Conservation (phyloP, 2,888 invertebrate species). For the Mesodorylaimus sp. region DNA sequence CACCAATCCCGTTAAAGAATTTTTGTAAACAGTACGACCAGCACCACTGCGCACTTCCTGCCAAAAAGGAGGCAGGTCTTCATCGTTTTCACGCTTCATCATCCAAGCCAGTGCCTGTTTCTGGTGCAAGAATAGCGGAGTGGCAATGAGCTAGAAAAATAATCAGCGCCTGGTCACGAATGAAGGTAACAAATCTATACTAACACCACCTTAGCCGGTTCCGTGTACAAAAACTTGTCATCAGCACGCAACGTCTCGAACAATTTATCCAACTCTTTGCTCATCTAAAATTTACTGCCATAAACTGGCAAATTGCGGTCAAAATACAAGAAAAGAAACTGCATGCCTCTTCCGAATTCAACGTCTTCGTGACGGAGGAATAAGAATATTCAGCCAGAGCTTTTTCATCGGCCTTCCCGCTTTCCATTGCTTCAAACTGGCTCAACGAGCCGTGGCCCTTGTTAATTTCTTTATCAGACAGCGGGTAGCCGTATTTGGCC, state of each 20-base stretch:
- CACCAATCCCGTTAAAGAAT: background rate
- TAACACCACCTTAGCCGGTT: background rate
- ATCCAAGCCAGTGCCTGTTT: background rate
- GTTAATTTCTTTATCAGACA: too few species aligned
- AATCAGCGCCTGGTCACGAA: background rate
- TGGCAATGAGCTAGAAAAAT: background rate
- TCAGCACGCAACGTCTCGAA: background rate
- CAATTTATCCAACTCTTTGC: background rate
- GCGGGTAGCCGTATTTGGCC: too few species aligned
- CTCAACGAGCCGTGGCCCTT: too few species aligned
- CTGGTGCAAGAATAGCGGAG: background rate
- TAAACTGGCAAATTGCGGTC: too few species aligned
- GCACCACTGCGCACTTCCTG: background rate
- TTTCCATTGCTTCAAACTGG: too few species aligned
- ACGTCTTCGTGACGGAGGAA: too few species aligned
- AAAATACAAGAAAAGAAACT: too few species aligned
- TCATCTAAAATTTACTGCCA: background rate
- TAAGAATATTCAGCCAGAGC: too few species aligned
- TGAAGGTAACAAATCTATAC: background rate
- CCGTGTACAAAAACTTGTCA: background rate
- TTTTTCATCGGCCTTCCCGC: too few species aligned
- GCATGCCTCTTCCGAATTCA: too few species aligned
- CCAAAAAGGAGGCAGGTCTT: background rate
- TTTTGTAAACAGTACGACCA: too few species aligned
- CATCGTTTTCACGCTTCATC: background rate